Evolutionary conservation across 2,113 vertebrate genomes (phyloP), one percentile per base, ranked within the genome.

Genomic region (Coptodon bakossiorum): DNA sequence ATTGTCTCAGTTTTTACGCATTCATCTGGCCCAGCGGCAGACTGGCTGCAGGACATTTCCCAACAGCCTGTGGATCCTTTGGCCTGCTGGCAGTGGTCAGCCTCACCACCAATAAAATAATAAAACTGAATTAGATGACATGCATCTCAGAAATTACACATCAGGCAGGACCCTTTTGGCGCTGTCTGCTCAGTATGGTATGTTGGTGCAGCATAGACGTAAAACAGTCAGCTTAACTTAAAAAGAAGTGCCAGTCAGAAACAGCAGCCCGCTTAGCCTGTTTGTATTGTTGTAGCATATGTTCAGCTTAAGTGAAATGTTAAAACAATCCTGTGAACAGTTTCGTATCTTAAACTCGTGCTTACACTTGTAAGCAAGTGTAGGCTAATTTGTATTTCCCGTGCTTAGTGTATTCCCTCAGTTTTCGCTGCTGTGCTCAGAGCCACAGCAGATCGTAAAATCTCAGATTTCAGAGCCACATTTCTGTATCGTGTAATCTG

Each of bases 151-250:
- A 45, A 45, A 73, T 43, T 14, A 16, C 22, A 9, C n/a, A 17
- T 45, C 38, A 73, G 17, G 61, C 31, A 38, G n/a, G 66, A 73
- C n/a, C 38, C 7, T 73, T 43, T 73, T 73, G 8, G 13, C 27
- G 38, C n/a, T 43, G 38, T 73, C 66, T 73, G 38, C 66, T 73
- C 36, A 16, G 12, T 45, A 3, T 27, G 38, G 6, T 14, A 1
- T 6, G 1, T 27, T 24, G 12, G 22, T 73, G 22, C 66, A 45
- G 66, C 38, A 73, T 16, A 24, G 38, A 24, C 0, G 8, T 45
- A 73, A 73, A 73, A 73, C n/a, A 73, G n/a, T 14, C 66, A 16
- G 66, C 36, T 71, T 40, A 71, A 43, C n/a, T 71, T 24, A 43
- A 71, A 1, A 43, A 71, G 7, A 40, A 24, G 3, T 24, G 38